Percentiles rank a stretch among this genome's conserved stretches.
Evolutionary conservation across 2,113 vertebrate genomes (phyloP).

Genomic region (Lophotis ruficrista): DNA sequence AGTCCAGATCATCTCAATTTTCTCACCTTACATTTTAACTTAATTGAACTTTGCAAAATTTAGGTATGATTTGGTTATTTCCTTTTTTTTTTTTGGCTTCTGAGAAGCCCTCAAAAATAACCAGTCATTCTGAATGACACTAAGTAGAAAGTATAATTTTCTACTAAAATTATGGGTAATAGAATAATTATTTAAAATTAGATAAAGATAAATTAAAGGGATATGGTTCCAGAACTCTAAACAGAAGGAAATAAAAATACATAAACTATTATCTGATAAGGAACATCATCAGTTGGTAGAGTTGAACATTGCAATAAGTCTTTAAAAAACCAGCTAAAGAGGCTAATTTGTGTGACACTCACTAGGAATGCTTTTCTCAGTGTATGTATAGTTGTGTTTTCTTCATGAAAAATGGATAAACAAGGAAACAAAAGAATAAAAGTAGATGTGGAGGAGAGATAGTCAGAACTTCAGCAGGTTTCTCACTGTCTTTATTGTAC

Average conservation of each 20-base stretch:
- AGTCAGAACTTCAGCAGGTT: neutral
- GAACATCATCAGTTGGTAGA: neutral
- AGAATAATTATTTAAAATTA: neutral
- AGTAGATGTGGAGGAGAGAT: neutral
- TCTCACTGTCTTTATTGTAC: fast-evolving
- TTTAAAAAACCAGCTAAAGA: neutral
- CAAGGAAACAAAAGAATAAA: neutral
- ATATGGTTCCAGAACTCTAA: neutral
- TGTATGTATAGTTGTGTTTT: neutral
- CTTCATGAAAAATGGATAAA: neutral
- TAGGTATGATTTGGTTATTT: neutral
- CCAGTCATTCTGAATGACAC: neutral
- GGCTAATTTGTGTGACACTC: neutral
- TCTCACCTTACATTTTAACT: neutral
- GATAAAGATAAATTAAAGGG: neutral
- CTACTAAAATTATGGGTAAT: neutral
- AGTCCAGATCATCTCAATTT: neutral
- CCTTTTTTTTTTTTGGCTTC: neutral
- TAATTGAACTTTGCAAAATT: neutral
- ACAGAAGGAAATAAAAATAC: neutral
- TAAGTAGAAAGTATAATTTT: neutral
- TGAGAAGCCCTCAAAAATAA: neutral
- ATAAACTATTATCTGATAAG: neutral
- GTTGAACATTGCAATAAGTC: neutral
- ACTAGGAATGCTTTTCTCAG: neutral